Evolutionary conservation across 1,140 invertebrate genomes (phyloP), one percentile per base, ranked within the genome.

Genomic region (Scylla paramamosain): DNA sequence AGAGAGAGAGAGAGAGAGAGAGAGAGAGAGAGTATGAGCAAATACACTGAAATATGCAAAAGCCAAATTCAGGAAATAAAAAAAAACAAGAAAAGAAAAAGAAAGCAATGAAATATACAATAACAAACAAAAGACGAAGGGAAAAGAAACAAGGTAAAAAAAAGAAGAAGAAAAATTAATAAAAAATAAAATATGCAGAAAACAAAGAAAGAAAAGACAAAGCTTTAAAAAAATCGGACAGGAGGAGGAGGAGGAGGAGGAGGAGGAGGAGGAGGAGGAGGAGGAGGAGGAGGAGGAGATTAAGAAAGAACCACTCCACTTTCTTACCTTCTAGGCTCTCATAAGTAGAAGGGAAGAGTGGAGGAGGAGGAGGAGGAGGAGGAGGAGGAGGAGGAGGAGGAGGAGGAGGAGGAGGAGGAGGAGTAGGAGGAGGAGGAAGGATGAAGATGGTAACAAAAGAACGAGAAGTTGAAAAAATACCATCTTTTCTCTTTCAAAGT

Each of bases 251-350:
- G 67, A 77, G 32, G 32, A 88, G 87, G 32, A 88, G 87, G 32
- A 88, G 87, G 87, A 88, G 87, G 87, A 39, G 87, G 67, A 77
- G n/a, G n/a, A 77, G n/a, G 67, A 77, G 67, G 67, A 77, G 67
- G 67, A 77, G 67, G 67, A 77, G 67, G 67, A 77, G 67, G 67
- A 77, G 67, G 67, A 77, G 67, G 67, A 59, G 67, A 67, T 67
- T 67, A 67, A 67, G 59, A 67, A 67, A 67, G 59, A 67, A 6
- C 59, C 59, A 67, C 59, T 67, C 20, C 59, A 67, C 59, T 25
- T 67, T 67, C 59, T 67, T 67, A 67, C 7, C 59, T 67, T 16
- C 20, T 4, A 25, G 59, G 59, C 59, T 67, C 59, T 67, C 20
- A 67, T 10, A 67, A 67, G 59, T 67, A 25, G 59, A 67, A 25